Evolutionary conservation across 2,797 vertebrate species (phyloP).

Genomic region (Micrastur ruficollis): DNA sequence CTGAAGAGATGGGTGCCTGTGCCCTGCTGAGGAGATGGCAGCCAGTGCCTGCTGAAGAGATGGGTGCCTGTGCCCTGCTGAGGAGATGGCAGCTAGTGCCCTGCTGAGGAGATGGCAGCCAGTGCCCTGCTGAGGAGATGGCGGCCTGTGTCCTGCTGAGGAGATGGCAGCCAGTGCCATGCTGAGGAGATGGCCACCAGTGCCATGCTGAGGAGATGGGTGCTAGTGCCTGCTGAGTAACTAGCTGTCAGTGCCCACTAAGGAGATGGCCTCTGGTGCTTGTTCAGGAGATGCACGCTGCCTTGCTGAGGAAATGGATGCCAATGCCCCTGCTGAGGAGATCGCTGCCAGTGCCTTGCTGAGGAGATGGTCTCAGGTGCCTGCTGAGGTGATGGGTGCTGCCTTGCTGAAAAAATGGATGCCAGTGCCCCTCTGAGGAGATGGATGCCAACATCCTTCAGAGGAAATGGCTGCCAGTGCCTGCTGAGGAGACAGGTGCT

Average conservation of each 20-base stretch:
- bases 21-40: not conserved
- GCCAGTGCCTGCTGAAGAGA: too few species aligned
- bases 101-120: too few species aligned
- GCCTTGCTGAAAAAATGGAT: not conserved
- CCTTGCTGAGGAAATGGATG: not conserved
- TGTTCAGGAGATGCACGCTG: not conserved
- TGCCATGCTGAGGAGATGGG: too few species aligned
- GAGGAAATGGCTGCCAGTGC: not conserved
- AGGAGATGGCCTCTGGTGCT: not conserved
- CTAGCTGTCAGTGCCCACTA: too few species aligned
- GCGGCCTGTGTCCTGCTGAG: too few species aligned
- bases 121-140: too few species aligned
- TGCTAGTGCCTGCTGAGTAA: not conserved
- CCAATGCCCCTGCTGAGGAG: too few species aligned
- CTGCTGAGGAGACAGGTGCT: too few species aligned
- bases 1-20: not conserved
- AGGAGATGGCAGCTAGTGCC: too few species aligned
- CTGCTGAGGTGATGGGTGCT: rapidly evolving
- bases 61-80: too few species aligned
- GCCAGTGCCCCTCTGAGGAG: not conserved
- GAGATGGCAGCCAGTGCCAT: too few species aligned
- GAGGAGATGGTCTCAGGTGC: not conserved
- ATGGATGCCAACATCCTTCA: not conserved
- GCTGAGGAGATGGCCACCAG: too few species aligned
- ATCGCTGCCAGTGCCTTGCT: not conserved